A percentile compares a stretch with the other conserved stretches of the same genome.
These are phyloP conservation scores for Loris lydekkerianus DNA, from an alignment of 2,797 vertebrate species.

Conservation along the genomic window DNA sequence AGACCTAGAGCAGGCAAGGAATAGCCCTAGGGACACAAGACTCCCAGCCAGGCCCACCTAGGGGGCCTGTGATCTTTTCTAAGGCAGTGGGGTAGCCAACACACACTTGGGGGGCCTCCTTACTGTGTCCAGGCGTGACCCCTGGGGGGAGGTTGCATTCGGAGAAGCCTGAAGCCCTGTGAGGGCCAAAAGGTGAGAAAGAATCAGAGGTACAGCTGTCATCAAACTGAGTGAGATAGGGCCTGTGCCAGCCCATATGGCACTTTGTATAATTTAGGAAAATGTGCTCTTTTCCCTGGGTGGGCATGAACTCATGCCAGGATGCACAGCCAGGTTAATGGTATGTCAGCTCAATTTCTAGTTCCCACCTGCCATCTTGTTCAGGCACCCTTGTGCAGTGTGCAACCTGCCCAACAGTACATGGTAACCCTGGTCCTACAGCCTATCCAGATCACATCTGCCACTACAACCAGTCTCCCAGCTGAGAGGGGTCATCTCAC, in stretches of 20 bases:
- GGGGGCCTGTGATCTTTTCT: background rate
- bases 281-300: background rate
- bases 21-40: background rate
- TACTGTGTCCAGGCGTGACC: background rate
- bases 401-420: background rate
- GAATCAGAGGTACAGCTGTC: background rate
- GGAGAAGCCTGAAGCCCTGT: background rate
- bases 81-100: background rate
- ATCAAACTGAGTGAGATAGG: background rate
- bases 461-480: background rate
- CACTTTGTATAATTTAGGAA: background rate
- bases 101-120: background rate
- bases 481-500: background rate
- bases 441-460: background rate
- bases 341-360: background rate
- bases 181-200: slow-evolving; percentile 11
- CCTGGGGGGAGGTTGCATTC: background rate
- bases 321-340: background rate
- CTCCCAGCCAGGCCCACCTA: background rate
- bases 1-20: background rate
- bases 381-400: background rate
- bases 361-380: background rate
- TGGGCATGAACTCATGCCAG: background rate
- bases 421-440: background rate
- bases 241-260: background rate